Percentiles rank a stretch among this genome's conserved stretches.
Evolutionary conservation across 1,140 invertebrate genomes (phyloP).

Genomic region (Megalopta genalis): DNA sequence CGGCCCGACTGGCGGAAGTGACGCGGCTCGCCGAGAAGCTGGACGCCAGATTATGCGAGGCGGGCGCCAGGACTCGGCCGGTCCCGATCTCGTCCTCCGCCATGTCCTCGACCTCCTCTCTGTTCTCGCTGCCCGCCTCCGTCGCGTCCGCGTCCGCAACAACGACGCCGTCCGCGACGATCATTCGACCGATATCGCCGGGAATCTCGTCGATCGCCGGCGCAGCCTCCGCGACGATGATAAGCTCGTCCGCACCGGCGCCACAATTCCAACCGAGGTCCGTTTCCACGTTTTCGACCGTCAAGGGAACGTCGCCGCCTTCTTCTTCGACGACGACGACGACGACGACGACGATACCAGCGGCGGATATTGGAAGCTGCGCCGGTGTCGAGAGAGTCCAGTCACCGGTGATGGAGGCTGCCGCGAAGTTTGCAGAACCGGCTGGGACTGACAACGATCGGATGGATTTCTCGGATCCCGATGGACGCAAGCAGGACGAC

Average conservation of each 20-base stretch:
- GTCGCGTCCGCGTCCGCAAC: not conserved
- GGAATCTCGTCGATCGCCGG: not conserved
- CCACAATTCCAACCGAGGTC: constrained; percentile 18
- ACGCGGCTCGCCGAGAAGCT: constrained; percentile 84
- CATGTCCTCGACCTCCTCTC: constrained; percentile 53
- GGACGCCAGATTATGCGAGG: constrained; percentile 82
- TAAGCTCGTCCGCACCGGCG: constrained; percentile 12
- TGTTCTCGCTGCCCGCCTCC: constrained; percentile 35
- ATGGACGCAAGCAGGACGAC: too few species aligned
- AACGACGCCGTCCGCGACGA: not conserved
- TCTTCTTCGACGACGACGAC: too few species aligned
- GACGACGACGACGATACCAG: not conserved
- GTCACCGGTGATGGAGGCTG: not conserved
- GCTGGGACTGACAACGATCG: not conserved
- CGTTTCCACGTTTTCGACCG: constrained; percentile 7
- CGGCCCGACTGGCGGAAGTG: constrained; percentile 83
- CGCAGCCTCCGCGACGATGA: not conserved
- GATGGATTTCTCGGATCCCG: too few species aligned
- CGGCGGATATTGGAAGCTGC: not conserved
- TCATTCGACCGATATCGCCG: not conserved
- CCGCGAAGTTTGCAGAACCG: not conserved
- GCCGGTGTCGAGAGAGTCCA: not conserved
- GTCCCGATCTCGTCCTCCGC: constrained; percentile 62
- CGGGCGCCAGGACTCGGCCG: constrained; percentile 72
- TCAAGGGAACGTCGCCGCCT: not conserved